These are phyloP conservation scores for Sesia bembeciformis DNA, from an alignment of 2,888 invertebrate species.

Conservation along the genomic window DNA sequence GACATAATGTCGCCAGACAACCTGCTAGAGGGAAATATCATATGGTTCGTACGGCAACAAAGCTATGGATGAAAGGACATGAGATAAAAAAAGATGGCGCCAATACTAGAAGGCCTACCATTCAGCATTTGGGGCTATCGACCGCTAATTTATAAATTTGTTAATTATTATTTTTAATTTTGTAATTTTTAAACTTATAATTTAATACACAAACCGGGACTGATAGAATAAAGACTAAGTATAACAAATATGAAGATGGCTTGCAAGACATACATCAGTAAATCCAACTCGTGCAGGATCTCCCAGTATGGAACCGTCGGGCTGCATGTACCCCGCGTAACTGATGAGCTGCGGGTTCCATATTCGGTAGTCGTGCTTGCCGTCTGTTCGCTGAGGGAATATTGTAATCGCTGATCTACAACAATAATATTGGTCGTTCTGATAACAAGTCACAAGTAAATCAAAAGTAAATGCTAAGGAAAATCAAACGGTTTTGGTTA, in stretches of 20 bases:
- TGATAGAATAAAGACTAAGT: background rate
- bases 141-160: background rate
- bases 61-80: too few species aligned
- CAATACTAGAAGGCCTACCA: background rate
- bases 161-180: too few species aligned
- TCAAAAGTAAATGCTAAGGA: background rate
- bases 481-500: background rate
- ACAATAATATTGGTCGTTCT: background rate
- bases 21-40: too few species aligned
- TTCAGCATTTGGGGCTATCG: background rate
- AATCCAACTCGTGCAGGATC: slow-evolving; percentile 92
- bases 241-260: background rate
- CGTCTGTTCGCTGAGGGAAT: slow-evolving; percentile 94
- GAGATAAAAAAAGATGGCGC: too few species aligned
- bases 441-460: background rate
- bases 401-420: slow-evolving; percentile 94
- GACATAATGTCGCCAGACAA: too few species aligned
- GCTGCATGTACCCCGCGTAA: slow-evolving; percentile 92
- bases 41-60: too few species aligned
- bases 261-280: slow-evolving; percentile 80
- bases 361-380: slow-evolving; percentile 90
- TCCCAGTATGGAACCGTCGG: slow-evolving; percentile 87
- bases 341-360: slow-evolving; percentile 94
- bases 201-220: background rate
- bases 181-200: too few species aligned